A percentile compares a stretch with the other conserved stretches of the same genome.
Conservation (phyloP, 2,888 invertebrate species). For the Thecocarcelia acutangulata region DNA sequence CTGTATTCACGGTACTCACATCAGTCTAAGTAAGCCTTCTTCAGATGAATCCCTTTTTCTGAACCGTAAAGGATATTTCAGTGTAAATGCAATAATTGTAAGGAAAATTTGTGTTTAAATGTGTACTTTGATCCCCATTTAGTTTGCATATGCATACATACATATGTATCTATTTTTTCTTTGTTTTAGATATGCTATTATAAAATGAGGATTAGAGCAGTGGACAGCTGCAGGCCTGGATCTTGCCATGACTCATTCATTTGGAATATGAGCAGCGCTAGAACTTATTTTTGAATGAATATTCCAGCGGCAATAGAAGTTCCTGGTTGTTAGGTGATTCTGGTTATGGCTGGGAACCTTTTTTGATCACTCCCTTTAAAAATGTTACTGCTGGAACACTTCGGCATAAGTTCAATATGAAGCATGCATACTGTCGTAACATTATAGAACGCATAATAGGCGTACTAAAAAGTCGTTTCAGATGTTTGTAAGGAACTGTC, state of each 20-base stretch:
- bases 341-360: too few relatives aligned
- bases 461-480: constrained; percentile 41
- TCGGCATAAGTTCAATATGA: constrained; percentile 20
- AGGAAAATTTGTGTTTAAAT: not conserved
- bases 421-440: constrained; percentile 20
- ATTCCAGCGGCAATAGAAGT: not conserved
- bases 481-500: constrained; percentile 13
- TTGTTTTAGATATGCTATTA: constrained; percentile 13
- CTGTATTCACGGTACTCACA: constrained; percentile 43
- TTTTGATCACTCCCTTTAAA: constrained; percentile 10
- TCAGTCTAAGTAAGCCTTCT: constrained; percentile 40
- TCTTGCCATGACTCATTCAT: constrained; percentile 27
- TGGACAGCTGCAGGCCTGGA: constrained; percentile 13
- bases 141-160: too few relatives aligned
- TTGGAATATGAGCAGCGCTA: constrained; percentile 21
- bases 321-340: constrained; percentile 6
- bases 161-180: too few relatives aligned
- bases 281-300: not conserved
- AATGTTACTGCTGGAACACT: not conserved
- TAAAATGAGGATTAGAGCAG: constrained; percentile 13
- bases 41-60: constrained; percentile 16
- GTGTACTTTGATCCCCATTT: not conserved
- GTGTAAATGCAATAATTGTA: constrained; percentile 1
- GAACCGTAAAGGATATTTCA: constrained; percentile 1
- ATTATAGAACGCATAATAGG: constrained; percentile 35